phyloP scores from a whole-genome alignment of 2,888 invertebrate species.

The Pogonocherus hispidulus region DNA sequence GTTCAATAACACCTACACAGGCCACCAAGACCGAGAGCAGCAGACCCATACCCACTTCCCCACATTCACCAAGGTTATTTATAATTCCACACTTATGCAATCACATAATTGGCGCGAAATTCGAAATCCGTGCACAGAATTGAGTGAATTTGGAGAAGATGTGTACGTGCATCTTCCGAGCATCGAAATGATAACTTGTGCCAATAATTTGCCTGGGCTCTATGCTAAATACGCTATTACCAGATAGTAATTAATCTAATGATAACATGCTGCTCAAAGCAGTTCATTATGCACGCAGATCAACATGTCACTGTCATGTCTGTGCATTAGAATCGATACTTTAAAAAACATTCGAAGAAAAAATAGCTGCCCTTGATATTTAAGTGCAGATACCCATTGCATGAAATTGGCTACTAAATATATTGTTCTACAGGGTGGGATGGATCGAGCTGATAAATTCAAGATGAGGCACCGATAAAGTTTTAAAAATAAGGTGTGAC shows the following conservation, averaged over 20 bases:
- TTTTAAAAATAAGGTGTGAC: not conserved
- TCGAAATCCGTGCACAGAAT: slow-evolving; percentile 38
- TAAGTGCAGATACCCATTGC: slow-evolving; percentile 15
- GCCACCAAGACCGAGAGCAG: slow-evolving; percentile 81
- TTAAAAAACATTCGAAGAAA: slow-evolving; percentile 28
- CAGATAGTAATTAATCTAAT: slow-evolving; percentile 42
- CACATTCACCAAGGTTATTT: slow-evolving; percentile 33
- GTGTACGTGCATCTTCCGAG: slow-evolving; percentile 34
- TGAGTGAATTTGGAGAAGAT: slow-evolving; percentile 28
- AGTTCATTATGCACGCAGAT: slow-evolving; percentile 6
- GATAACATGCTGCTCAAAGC: slow-evolving; percentile 8
- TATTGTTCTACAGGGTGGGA: slow-evolving; percentile 23
- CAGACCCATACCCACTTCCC: slow-evolving; percentile 73
- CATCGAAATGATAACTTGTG: slow-evolving; percentile 41
- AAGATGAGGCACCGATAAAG: not conserved
- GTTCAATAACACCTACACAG: slow-evolving; percentile 82
- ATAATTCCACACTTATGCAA: slow-evolving; percentile 21
- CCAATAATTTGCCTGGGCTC: slow-evolving; percentile 51
- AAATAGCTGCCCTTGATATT: slow-evolving; percentile 49
- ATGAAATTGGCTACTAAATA: slow-evolving; percentile 32
- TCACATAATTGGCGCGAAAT: slow-evolving; percentile 49
- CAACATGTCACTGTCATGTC: slow-evolving; percentile 35
- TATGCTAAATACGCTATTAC: slow-evolving; percentile 41
- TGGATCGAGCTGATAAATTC: not conserved
- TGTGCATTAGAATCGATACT: not conserved